A percentile compares a stretch with the other conserved stretches of the same genome.
Evolutionary conservation across 2,797 vertebrate species (phyloP).

Genomic region (Lemur catta): DNA sequence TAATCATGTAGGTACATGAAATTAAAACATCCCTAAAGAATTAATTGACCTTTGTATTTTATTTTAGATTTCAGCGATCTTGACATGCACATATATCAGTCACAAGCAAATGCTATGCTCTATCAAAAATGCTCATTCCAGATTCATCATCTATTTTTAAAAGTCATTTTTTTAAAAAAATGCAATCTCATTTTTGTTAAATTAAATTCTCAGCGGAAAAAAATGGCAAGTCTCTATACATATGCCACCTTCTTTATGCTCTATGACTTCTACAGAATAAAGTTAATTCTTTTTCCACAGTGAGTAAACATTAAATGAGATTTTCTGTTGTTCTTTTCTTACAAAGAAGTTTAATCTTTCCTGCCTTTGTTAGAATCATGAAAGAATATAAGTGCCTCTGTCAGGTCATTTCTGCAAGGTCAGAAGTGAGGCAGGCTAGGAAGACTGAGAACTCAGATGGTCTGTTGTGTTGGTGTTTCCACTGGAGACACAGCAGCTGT

Average conservation of each 20-base stretch:
- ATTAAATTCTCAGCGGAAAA: slow-evolving; percentile 33
- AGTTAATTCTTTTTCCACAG: slow-evolving; percentile 34
- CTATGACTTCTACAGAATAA: slow-evolving; percentile 10
- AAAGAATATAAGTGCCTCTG: background rate
- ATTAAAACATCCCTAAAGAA: background rate
- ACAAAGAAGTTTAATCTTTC: slow-evolving; percentile 39
- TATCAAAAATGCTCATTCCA: slow-evolving; percentile 37
- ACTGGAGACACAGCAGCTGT: background rate
- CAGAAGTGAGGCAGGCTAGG: background rate
- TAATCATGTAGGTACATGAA: background rate
- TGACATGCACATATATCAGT: background rate
- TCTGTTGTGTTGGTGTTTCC: background rate
- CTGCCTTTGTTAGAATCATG: background rate
- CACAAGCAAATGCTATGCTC: slow-evolving; percentile 10
- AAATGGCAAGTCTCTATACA: background rate
- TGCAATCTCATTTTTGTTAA: slow-evolving; percentile 14
- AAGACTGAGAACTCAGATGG: background rate
- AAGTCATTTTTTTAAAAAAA: background rate
- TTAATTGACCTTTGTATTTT: slow-evolving; percentile 14
- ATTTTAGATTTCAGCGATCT: slow-evolving; percentile 1
- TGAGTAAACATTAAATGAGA: slow-evolving; percentile 29
- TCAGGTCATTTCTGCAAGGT: background rate
- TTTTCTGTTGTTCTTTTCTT: slow-evolving; percentile 25
- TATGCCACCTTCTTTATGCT: background rate
- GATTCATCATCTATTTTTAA: slow-evolving; percentile 37